A percentile compares a stretch with the other conserved stretches of the same genome.
Conservation (phyloP, 1,140 invertebrate genomes). For the Hyles euphorbiae region DNA sequence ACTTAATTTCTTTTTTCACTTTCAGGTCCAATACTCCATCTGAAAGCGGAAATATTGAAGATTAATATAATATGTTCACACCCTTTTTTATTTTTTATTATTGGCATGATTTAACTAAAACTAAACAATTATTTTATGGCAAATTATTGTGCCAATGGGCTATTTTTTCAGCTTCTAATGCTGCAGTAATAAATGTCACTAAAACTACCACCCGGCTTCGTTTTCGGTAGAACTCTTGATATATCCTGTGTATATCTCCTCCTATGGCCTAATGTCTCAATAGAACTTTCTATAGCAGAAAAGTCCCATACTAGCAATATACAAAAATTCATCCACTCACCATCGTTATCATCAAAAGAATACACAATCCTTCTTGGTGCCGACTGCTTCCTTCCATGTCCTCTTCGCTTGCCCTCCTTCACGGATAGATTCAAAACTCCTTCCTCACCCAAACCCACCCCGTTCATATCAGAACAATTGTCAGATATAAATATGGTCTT, state of each 20-base stretch:
- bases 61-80: not conserved
- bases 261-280: too few species aligned
- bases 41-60: conserved; percentile 28
- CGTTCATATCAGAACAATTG: conserved; percentile 16
- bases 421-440: conserved; percentile 56
- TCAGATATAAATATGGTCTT: conserved; percentile 56
- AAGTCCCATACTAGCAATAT: too few species aligned
- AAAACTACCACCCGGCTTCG: too few species aligned
- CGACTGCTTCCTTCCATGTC: conserved; percentile 59
- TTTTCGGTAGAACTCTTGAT: too few species aligned
- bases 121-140: not conserved
- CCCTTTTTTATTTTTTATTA: not conserved
- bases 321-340: conserved; percentile 25
- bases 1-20: conserved; percentile 50
- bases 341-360: conserved; percentile 37
- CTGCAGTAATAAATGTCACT: too few species aligned
- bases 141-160: not conserved
- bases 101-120: not conserved
- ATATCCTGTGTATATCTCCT: too few species aligned
- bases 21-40: conserved; percentile 56
- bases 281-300: too few species aligned
- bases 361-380: conserved; percentile 51
- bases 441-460: conserved; percentile 17
- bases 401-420: conserved; percentile 42
- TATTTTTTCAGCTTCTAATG: too few species aligned